Evolutionary conservation across 1,140 invertebrate genomes (phyloP).

Genomic region (Aphelinus atriplicis): DNA sequence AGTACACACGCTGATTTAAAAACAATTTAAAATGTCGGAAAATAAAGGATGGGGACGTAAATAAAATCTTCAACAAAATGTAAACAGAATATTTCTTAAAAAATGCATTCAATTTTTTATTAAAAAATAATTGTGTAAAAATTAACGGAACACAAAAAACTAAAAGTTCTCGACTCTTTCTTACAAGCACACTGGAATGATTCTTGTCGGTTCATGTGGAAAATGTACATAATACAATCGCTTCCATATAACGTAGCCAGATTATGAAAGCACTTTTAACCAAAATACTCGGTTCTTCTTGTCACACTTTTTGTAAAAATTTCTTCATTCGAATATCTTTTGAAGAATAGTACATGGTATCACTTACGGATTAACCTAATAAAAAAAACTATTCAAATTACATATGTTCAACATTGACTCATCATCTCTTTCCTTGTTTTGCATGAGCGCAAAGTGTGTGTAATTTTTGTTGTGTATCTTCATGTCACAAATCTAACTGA

Average conservation of each 20-base stretch:
- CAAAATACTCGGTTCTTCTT: too few species aligned
- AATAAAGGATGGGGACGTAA: background rate
- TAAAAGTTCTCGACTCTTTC: constrained; percentile 34
- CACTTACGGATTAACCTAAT: constrained; percentile 2
- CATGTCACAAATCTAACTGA: constrained; percentile 22
- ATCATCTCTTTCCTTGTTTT: background rate
- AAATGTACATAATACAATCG: background rate
- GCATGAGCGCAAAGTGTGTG: constrained; percentile 22
- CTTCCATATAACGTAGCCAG: background rate
- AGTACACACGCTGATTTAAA: too few species aligned
- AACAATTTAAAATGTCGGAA: too few species aligned
- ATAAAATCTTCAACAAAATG: constrained; percentile 12
- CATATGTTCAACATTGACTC: background rate
- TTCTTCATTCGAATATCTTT: too few species aligned
- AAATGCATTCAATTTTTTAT: constrained; percentile 34
- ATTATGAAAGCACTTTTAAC: too few species aligned
- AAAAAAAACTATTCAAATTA: constrained; percentile 10
- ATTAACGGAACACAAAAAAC: constrained; percentile 30
- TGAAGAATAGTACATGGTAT: background rate
- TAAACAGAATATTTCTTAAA: constrained; percentile 23
- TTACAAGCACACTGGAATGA: constrained; percentile 34
- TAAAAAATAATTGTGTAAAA: constrained; percentile 37
- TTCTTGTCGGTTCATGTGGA: constrained; percentile 18
- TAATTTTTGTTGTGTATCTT: constrained; percentile 10
- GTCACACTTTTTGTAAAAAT: too few species aligned